Percentiles rank a stretch among this genome's conserved stretches.
These are phyloP conservation scores for Pseudachorutes palmiensis DNA, from an alignment of 1,140 invertebrate species.

Conservation along the genomic window DNA sequence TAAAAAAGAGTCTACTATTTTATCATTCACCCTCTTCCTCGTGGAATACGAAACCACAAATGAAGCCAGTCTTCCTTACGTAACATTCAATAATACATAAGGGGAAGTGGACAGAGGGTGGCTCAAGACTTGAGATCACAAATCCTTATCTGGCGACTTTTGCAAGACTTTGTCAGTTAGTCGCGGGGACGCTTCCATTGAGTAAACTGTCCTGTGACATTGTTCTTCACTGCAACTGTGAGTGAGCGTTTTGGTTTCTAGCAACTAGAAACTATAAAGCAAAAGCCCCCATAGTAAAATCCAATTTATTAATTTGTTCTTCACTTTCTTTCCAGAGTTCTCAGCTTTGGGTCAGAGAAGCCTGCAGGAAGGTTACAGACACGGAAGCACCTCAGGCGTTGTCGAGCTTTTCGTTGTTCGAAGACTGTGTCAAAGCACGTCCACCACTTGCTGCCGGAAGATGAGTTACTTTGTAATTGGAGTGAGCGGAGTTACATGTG, in stretches of 20 bases:
- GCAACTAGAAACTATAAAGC: not conserved
- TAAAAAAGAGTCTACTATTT: too few relatives aligned
- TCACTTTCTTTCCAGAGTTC: not conserved
- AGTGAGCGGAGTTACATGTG: constrained; percentile 27
- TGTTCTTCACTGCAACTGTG: not conserved
- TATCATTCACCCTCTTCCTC: too few relatives aligned
- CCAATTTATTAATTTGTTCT: too few relatives aligned
- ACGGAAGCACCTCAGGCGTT: too few relatives aligned
- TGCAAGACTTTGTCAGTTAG: not conserved
- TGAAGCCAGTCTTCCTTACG: too few relatives aligned
- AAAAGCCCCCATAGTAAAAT: too few relatives aligned
- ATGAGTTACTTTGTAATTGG: constrained; percentile 31
- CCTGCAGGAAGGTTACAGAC: too few relatives aligned
- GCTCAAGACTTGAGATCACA: not conserved
- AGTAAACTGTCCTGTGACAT: not conserved
- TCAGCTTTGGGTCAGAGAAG: not conserved
- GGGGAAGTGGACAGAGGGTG: too few relatives aligned
- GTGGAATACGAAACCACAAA: too few relatives aligned
- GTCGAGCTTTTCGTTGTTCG: not conserved
- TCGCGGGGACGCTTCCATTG: not conserved
- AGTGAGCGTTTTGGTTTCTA: not conserved
- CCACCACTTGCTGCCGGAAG: not conserved
- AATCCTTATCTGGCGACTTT: too few relatives aligned
- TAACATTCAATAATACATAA: too few relatives aligned
- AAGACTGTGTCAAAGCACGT: not conserved